Evolutionary conservation across 2,797 vertebrate species (phyloP).

Genomic region (Sebastes ruberrimus): DNA sequence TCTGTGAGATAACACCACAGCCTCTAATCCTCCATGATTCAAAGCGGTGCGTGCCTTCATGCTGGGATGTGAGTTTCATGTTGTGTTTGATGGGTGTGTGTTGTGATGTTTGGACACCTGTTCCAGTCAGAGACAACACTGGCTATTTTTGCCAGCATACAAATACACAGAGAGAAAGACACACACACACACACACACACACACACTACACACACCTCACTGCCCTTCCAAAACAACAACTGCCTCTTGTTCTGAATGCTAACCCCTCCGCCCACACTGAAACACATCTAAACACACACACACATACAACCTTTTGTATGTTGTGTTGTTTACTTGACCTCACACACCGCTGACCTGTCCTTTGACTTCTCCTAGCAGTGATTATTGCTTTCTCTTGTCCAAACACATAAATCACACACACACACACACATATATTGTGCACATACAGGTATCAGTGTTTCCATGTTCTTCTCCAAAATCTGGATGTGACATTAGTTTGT

Average conservation of each 20-base stretch:
- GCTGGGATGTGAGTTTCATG: constrained; percentile 2
- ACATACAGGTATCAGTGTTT: background rate
- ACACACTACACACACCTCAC: constrained; percentile 10
- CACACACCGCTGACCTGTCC: constrained; percentile 10
- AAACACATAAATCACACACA: constrained; percentile 17
- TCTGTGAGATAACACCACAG: background rate
- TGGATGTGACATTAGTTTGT: background rate
- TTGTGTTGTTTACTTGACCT: constrained; percentile 28
- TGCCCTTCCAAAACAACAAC: constrained; percentile 60
- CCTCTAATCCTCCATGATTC: background rate
- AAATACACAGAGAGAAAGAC: constrained; percentile 38
- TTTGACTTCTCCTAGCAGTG: constrained; percentile 20
- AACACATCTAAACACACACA: background rate
- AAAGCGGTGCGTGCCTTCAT: background rate
- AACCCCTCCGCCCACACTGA: constrained; percentile 1
- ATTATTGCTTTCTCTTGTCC: constrained; percentile 3
- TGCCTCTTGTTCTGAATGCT: constrained; percentile 39
- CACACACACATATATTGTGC: background rate
- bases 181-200: constrained; percentile 12
- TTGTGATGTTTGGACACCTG: constrained; percentile 73
- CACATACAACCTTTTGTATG: background rate
- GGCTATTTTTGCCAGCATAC: constrained; percentile 69
- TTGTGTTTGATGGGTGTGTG: constrained; percentile 19
- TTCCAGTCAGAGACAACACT: constrained; percentile 71
- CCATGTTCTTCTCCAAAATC: background rate